phyloP scores from a whole-genome alignment of 2,888 invertebrate genomes.

The Megaustenia siamemsis region DNA sequence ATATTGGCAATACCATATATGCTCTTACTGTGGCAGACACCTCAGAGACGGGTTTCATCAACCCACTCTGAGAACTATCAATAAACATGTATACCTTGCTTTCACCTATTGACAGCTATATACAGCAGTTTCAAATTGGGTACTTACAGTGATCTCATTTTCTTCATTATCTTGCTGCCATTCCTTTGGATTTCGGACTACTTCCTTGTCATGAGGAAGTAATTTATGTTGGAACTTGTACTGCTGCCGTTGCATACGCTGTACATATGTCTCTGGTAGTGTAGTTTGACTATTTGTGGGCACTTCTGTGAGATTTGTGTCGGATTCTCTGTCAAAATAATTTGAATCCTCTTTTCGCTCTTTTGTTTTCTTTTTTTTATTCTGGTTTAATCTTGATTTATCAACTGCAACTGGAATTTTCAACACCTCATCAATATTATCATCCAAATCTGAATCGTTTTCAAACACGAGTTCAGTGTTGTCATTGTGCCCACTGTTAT shows the following conservation, averaged over 20 bases:
- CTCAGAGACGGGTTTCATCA: no score
- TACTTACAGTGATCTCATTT: constrained; percentile 44
- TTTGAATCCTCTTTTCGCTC: constrained; percentile 7
- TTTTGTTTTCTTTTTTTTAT: constrained; percentile 42
- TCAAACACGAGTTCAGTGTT: constrained; percentile 28
- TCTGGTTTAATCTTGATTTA: neutral
- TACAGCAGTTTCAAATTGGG: no score
- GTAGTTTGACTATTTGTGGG: neutral
- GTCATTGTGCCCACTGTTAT: neutral
- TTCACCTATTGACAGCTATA: no score
- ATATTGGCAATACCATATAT: no score
- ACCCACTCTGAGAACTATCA: no score
- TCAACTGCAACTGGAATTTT: constrained; percentile 49
- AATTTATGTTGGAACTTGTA: constrained; percentile 62
- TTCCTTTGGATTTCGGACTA: constrained; percentile 63
- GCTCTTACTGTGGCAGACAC: no score
- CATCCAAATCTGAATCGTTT: constrained; percentile 46
- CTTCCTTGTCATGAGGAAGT: constrained; percentile 65
- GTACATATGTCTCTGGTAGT: constrained; percentile 66
- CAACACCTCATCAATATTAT: constrained; percentile 57
- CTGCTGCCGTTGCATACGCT: constrained; percentile 62
- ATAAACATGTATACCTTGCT: no score
- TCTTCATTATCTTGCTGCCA: constrained; percentile 61
- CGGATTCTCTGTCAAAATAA: neutral
- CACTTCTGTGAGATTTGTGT: neutral